These are phyloP conservation scores for Drosophila biarmipes DNA, from an alignment of 1,140 invertebrate species.

Conservation along the genomic window DNA sequence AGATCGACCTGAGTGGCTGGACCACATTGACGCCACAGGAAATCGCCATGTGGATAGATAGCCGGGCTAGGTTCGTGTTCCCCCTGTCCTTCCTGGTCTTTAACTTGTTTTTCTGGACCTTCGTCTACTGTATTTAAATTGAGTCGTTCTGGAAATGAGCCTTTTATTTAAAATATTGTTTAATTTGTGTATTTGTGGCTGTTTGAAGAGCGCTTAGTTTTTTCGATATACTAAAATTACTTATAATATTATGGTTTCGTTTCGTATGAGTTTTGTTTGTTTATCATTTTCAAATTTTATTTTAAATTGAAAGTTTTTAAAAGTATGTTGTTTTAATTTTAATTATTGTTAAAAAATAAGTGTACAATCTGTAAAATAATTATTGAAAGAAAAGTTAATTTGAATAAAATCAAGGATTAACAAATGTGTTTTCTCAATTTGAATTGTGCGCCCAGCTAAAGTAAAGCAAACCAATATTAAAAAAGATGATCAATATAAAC, in stretches of 20 bases:
- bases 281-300: background rate
- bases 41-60: slow-evolving; percentile 93
- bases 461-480: too few relatives aligned
- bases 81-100: slow-evolving; percentile 92
- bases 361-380: too few relatives aligned
- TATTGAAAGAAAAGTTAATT: slow-evolving; percentile 1
- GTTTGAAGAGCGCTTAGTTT: too few relatives aligned
- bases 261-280: background rate
- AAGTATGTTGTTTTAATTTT: background rate
- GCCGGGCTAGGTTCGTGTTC: slow-evolving; percentile 90
- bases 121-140: slow-evolving; percentile 86
- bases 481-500: too few relatives aligned
- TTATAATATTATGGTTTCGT: background rate
- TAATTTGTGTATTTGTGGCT: background rate
- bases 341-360: too few relatives aligned
- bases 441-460: too few relatives aligned
- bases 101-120: slow-evolving; percentile 94
- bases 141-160: background rate
- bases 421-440: too few relatives aligned
- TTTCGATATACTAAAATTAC: background rate
- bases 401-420: background rate
- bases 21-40: slow-evolving; percentile 94
- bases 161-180: background rate
- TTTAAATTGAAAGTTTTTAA: background rate
- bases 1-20: slow-evolving; percentile 85